Conservation (phyloP, 2,888 invertebrate genomes). For the Drosophila flavopinicola region DNA sequence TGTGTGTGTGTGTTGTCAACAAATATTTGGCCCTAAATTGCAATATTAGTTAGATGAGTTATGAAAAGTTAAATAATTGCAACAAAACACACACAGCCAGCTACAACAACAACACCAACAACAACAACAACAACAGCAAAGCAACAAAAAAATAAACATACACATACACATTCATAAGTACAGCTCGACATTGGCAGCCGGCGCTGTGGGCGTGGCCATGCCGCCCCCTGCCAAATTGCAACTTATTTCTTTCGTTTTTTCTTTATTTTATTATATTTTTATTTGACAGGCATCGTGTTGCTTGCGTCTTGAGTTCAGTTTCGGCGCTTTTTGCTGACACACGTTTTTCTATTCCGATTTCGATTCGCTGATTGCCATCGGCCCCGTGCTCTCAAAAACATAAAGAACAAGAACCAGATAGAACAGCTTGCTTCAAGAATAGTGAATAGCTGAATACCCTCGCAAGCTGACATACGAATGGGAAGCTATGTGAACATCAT, state of each 20-base stretch:
- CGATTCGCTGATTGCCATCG: conserved; percentile 61
- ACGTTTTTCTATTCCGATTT: conserved; percentile 48
- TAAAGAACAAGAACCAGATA: not conserved
- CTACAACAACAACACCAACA: too few relatives aligned
- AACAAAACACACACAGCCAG: conserved; percentile 16
- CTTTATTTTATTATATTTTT: not conserved
- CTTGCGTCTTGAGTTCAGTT: conserved; percentile 21
- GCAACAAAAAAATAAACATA: not conserved
- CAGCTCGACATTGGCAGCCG: conserved; percentile 11
- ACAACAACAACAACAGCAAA: conserved; percentile 8
- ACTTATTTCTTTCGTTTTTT: conserved; percentile 12
- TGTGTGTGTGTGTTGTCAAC: conserved; percentile 59
- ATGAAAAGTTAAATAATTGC: conserved; percentile 76
- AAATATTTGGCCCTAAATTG: conserved; percentile 73
- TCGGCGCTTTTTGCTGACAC: conserved; percentile 61
- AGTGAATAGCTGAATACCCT: conserved; percentile 5
- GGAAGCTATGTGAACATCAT: too few relatives aligned
- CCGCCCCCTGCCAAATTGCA: conserved; percentile 9
- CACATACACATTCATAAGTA: not conserved
- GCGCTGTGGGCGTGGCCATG: not conserved
- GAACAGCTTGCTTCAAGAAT: not conserved
- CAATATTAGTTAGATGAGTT: conserved; percentile 73
- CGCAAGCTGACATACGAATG: too few relatives aligned
- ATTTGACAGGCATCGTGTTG: conserved; percentile 43
- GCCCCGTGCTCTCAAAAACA: not conserved